These are phyloP conservation scores for Stramonita haemastoma DNA, from an alignment of 2,888 invertebrate species.

Conservation along the genomic window DNA sequence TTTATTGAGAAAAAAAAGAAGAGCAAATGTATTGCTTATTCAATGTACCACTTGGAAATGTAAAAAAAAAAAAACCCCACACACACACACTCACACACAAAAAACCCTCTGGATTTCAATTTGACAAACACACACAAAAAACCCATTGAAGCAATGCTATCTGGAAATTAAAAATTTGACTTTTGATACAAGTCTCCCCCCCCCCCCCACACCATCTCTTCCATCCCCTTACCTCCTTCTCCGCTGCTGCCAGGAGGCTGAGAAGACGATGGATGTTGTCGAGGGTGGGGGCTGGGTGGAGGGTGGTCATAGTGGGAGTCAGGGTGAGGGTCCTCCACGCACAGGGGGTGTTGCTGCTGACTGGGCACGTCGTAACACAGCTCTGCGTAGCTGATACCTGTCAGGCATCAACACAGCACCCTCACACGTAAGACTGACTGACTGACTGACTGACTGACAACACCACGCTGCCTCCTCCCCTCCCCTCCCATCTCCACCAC, in stretches of 20 bases:
- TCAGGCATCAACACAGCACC: slow-evolving; percentile 1
- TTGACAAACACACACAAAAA: no score
- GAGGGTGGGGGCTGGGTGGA: slow-evolving; percentile 54
- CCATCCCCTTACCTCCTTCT: slow-evolving; percentile 35
- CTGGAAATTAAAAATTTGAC: no score
- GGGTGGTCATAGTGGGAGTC: slow-evolving; percentile 56
- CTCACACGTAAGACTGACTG: background rate
- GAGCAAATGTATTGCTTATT: no score
- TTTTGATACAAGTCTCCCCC: background rate
- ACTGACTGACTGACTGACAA: background rate
- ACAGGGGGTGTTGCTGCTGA: slow-evolving; percentile 49
- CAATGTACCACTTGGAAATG: no score
- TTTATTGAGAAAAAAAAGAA: no score
- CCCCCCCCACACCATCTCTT: background rate
- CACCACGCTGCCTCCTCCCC: no score
- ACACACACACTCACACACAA: no score
- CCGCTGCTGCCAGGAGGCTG: slow-evolving; percentile 17
- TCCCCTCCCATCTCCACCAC: background rate
- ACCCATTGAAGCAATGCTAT: no score
- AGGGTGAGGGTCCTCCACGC: slow-evolving; percentile 47
- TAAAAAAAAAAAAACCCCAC: no score
- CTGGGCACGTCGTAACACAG: slow-evolving; percentile 68
- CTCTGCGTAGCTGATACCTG: slow-evolving; percentile 72
- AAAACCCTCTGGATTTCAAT: no score
- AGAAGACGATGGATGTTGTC: slow-evolving; percentile 40